Conservation (phyloP, 2,888 invertebrate genomes). For the Rotaria magnacalcarata region DNA sequence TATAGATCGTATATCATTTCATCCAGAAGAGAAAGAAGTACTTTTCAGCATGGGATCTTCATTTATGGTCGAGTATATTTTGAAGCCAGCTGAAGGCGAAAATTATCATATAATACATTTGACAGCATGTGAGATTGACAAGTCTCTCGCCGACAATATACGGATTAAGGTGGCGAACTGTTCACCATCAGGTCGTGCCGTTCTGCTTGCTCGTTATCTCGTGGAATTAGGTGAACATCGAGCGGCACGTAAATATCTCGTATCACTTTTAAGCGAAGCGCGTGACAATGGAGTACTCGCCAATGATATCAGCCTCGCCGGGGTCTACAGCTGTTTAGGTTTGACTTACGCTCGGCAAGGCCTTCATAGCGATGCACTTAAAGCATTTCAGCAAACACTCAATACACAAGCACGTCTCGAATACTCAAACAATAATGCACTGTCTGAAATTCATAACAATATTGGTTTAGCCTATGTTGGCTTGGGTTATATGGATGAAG, state of each 20-base stretch:
- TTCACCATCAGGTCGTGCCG: background rate
- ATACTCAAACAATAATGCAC: constrained; percentile 22
- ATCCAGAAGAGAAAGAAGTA: constrained; percentile 10
- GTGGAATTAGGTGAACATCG: background rate
- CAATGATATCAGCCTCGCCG: background rate
- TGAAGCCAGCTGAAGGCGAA: background rate
- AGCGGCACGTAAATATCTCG: background rate
- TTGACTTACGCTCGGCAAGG: constrained; percentile 24
- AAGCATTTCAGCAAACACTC: constrained; percentile 11
- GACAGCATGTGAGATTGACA: background rate
- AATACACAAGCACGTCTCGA: constrained; percentile 27
- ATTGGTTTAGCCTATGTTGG: constrained; percentile 1
- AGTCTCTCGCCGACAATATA: background rate
- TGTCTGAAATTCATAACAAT: background rate
- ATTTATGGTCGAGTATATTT: background rate
- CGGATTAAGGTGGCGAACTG: background rate
- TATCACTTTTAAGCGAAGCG: background rate
- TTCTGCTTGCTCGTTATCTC: background rate
- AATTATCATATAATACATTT: background rate
- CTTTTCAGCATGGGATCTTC: constrained; percentile 1
- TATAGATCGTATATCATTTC: background rate
- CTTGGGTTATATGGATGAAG: background rate
- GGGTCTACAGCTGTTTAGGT: background rate
- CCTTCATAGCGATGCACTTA: background rate
- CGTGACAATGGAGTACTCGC: background rate